Base-by-base conservation (phyloP, 2,888 invertebrate genomes). In the Ennomos quercinarius region DNA sequence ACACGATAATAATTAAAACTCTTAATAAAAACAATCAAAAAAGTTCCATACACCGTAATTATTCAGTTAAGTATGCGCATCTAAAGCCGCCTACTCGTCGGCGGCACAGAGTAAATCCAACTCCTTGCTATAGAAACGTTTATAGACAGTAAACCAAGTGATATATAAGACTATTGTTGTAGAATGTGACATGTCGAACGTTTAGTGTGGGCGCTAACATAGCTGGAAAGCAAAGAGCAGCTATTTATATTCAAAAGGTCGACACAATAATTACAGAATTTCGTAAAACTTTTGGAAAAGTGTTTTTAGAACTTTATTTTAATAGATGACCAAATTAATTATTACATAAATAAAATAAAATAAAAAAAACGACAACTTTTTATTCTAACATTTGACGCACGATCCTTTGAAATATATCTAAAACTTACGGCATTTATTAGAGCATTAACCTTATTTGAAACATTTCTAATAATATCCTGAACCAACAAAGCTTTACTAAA, bases 151-250 rank as follows among this genome's bases (percentile, higher is more conserved):
- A 70, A 65, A 67, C 49, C 63, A 67, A 72, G 70, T 73, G 73
- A 77, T 77, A 75, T 77, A 75, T 71, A 68, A 60, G 47, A 53
- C 67, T 66, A 73, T 76, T 77, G 76, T 76, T 38, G 53, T 64
- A 55, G 67, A 61, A 65, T 65, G 61, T 57, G 60, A 63, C 64
- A 61, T 61, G 54, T 61, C 51, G 56, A 63, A 48, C 60, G 62
- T 12, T 61, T 47, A 53, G 68, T 51, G 69, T 75, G 71, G 73
- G 74, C 67, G 65, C 49, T 38, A 44, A 49, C 61, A 53, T 70
- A 67, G 57, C 50, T 66, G 46, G 52, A 63, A 50, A 52, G 36
- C 51, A 55, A 40, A 55, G 55, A 49, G 36, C 47, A 53, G 46
- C 55, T 47, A 55, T 41, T 43, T n/a, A 8, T 43, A 55, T 50